phyloP scores from a whole-genome alignment of 2,888 invertebrate species.

The Orchestes rusci region DNA sequence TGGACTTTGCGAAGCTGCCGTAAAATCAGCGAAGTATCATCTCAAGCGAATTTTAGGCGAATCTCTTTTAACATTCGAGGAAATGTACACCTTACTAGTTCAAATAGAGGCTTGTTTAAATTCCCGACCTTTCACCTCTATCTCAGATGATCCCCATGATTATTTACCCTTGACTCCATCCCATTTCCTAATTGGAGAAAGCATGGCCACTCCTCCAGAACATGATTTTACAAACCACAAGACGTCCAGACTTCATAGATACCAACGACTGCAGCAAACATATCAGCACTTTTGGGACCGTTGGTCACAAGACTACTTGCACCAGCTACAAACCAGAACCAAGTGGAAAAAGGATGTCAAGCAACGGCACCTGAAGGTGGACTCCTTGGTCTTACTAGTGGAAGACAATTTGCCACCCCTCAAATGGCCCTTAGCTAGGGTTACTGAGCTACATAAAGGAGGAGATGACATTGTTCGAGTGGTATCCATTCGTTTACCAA shows the following conservation, averaged over 20 bases:
- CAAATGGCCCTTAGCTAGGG: slow-evolving; percentile 5
- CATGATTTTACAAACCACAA: background rate
- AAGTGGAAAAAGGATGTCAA: slow-evolving; percentile 2
- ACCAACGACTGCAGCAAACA: slow-evolving; percentile 1
- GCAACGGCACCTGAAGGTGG: background rate
- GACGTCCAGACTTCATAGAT: background rate
- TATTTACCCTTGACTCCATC: slow-evolving; percentile 26
- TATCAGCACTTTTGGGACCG: slow-evolving; percentile 9
- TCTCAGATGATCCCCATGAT: slow-evolving; percentile 28
- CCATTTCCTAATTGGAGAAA: slow-evolving; percentile 29
- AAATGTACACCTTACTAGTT: slow-evolving; percentile 5
- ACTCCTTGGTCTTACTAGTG: slow-evolving; percentile 1
- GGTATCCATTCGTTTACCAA: background rate
- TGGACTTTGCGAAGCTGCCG: slow-evolving; percentile 33
- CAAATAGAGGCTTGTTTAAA: slow-evolving; percentile 30
- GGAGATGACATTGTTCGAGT: slow-evolving; percentile 8
- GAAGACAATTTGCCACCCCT: slow-evolving; percentile 7
- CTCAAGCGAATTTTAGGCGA: slow-evolving; percentile 7
- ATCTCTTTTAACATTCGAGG: slow-evolving; percentile 2
- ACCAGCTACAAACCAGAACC: slow-evolving; percentile 2
- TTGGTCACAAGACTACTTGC: slow-evolving; percentile 8
- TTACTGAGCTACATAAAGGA: slow-evolving; percentile 3
- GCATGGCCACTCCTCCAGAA: background rate
- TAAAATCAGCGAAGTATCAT: slow-evolving; percentile 23
- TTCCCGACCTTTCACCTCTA: slow-evolving; percentile 30